phyloP scores from a whole-genome alignment of 1,140 invertebrate genomes.

The Sycophila sp. region DNA sequence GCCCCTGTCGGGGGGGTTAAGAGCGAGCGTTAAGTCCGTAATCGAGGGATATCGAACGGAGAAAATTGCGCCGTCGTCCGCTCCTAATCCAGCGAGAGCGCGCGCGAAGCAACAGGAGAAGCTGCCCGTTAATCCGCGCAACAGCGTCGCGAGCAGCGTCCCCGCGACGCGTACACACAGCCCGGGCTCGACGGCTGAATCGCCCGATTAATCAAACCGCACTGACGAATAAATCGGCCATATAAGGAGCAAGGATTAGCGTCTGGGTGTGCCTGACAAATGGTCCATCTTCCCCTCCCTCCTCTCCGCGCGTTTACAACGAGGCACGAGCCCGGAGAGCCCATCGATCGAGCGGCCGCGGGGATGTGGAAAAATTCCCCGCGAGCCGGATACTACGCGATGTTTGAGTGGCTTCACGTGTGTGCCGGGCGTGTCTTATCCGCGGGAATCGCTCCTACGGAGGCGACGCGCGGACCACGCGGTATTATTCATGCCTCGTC shows the following conservation, averaged over 20 bases:
- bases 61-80: too few relatives aligned
- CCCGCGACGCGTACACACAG: not conserved
- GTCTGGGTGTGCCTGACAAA: constrained; percentile 42
- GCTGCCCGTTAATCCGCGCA: not conserved
- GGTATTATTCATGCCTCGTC: too few relatives aligned
- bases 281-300: constrained; percentile 40
- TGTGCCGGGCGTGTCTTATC: too few relatives aligned
- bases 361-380: not conserved
- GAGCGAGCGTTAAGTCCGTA: too few relatives aligned
- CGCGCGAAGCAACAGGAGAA: constrained; percentile 7
- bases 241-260: constrained; percentile 49
- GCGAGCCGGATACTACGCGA: too few relatives aligned
- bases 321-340: not conserved
- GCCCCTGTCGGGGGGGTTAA: too few relatives aligned
- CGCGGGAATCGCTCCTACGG: too few relatives aligned
- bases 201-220: constrained; percentile 11
- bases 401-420: too few relatives aligned
- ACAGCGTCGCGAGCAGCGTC: not conserved
- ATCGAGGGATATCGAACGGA: too few relatives aligned
- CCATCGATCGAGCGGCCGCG: constrained; percentile 43
- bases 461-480: too few relatives aligned
- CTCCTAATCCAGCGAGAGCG: too few relatives aligned
- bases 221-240: constrained; percentile 46
- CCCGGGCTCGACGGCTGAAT: not conserved
- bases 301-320: not conserved